A percentile compares a stretch with the other conserved stretches of the same genome.
Conservation (phyloP, 2,797 vertebrate genomes). For the Cuculus canorus region DNA sequence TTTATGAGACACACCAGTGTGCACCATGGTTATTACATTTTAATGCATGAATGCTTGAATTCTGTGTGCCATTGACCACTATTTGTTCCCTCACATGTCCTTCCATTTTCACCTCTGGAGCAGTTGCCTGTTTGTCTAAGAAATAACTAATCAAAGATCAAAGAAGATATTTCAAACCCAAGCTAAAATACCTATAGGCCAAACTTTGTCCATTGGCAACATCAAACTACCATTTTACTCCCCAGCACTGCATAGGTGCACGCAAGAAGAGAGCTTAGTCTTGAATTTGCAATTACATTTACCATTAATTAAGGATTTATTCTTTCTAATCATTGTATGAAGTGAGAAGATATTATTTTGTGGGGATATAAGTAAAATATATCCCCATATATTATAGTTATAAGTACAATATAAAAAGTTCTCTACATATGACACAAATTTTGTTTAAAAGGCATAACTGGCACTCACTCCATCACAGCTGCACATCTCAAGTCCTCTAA, state of each 20-base stretch:
- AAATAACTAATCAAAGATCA: neutral
- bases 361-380: neutral
- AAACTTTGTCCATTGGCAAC: neutral
- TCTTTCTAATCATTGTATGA: neutral
- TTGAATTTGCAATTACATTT: neutral
- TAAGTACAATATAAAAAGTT: neutral
- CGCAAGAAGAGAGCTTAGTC: neutral
- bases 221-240: neutral
- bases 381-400: too few relatives aligned
- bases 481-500: neutral
- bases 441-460: neutral
- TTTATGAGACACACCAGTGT: neutral
- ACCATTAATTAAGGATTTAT: neutral
- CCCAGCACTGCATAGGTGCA: neutral
- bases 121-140: neutral
- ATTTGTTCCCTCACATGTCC: neutral
- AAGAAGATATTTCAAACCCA: neutral
- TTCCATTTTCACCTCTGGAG: neutral
- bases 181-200: neutral
- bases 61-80: neutral
- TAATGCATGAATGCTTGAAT: neutral
- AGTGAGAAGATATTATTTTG: neutral
- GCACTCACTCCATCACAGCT: neutral
- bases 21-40: neutral
- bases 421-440: neutral